Conservation (phyloP, 2,113 vertebrate genomes). For the Cyprinodon variegatus region DNA sequence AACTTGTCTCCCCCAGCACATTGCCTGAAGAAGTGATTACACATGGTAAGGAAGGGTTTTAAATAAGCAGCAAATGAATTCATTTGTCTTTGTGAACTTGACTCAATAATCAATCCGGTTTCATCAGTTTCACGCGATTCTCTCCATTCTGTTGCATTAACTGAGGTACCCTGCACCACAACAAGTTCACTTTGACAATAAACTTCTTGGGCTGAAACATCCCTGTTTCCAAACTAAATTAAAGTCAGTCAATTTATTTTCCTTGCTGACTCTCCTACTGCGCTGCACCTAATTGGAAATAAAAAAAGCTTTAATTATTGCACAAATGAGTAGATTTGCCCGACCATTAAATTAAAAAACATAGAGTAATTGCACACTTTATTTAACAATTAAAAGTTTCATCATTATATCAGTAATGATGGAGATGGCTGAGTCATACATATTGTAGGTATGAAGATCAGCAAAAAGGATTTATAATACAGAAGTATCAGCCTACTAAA, state of each 20-base stretch:
- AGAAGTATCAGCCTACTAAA: neutral
- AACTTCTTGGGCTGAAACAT: neutral
- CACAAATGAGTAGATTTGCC: neutral
- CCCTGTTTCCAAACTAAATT: neutral
- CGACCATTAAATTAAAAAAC: slow-evolving; percentile 12
- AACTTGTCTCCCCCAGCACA: neutral
- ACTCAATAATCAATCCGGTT: neutral
- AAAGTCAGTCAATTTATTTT: neutral
- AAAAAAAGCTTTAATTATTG: neutral
- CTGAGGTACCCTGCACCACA: no score
- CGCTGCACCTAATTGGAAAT: neutral
- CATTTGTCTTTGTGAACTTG: no score
- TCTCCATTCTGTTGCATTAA: no score
- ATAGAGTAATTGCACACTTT: neutral
- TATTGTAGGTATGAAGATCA: neutral
- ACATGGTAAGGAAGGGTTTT: neutral
- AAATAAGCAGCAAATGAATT: neutral
- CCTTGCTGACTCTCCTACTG: neutral
- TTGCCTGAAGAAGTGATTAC: neutral
- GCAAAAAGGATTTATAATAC: neutral
- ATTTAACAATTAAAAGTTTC: slow-evolving; percentile 6
- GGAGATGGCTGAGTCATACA: neutral
- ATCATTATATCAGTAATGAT: neutral
- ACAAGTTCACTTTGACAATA: neutral
- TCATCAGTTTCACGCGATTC: neutral